Evolutionary conservation across 1,140 invertebrate genomes (phyloP), one percentile per base, ranked within the genome.

Genomic region (Orchesella cincta): DNA sequence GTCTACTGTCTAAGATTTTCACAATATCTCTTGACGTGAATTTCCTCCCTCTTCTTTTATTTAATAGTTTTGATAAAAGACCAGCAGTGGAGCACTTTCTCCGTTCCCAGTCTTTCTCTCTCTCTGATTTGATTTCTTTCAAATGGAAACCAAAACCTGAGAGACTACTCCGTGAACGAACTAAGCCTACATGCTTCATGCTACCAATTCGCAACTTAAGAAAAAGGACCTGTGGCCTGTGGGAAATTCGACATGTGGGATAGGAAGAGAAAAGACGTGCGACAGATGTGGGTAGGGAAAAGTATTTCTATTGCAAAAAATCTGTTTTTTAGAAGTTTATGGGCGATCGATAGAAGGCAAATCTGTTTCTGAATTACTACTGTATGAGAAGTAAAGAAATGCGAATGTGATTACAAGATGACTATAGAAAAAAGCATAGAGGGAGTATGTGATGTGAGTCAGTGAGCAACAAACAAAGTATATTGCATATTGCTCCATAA

Each of bases 241-340:
- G 62, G 62, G 62, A 67, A 67, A 67, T 33, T 67, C 62, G 62
- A 67, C 62, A 67, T 29, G 33, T 67, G 62, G 62, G 62, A 67
- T 29, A 16, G 31, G 28, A 23, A 67, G 33, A 67, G n/a, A n/a
- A 67, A 67, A 67, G 31, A 67, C 62, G 62, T 33, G 31, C 62
- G 62, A 67, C 62, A 67, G 3, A 67, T 57, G 54, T 5, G 54
- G 54, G n/a, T n/a, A n/a, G n/a, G n/a, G n/a, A n/a, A n/a, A 26
- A 57, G 54, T 57, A 57, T 57, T 57, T 57, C n/a, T 57, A 26
- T 26, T 57, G 54, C 54, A n/a, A 57, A 57, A 26, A 57, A 23
- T 8, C n/a, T 57, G 12, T 57, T 57, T 26, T 57, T n/a, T 26
- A 23, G 23, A 57, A 23, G 12, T 57, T 57, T 57, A 23, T 57